Conservation (phyloP, 2,888 invertebrate genomes). For the Bombylius major region DNA sequence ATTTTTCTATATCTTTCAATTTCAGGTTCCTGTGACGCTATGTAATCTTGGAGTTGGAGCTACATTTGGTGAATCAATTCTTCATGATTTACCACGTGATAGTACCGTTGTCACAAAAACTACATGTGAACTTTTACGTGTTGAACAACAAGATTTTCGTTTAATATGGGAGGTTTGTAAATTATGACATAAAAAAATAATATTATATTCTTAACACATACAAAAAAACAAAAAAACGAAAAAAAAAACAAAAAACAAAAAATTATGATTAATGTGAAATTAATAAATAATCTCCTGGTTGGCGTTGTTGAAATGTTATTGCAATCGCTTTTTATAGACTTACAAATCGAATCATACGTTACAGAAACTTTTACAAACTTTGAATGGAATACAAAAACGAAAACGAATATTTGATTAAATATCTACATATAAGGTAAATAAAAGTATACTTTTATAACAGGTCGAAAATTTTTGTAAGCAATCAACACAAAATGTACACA, state of each 20-base stretch:
- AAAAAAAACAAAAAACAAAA: too few species aligned
- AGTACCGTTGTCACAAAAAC: constrained; percentile 61
- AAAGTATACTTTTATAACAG: too few species aligned
- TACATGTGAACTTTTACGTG: constrained; percentile 58
- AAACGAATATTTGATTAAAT: too few species aligned
- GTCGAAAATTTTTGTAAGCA: too few species aligned
- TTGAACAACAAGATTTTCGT: constrained; percentile 64
- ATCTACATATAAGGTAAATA: too few species aligned
- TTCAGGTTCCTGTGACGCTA: constrained; percentile 51
- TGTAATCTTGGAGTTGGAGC: constrained; percentile 60
- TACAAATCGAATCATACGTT: too few species aligned
- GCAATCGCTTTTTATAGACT: too few species aligned
- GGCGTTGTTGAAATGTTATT: too few species aligned
- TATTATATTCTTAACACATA: constrained; percentile 7
- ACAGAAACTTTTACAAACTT: too few species aligned
- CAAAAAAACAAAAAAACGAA: too few species aligned
- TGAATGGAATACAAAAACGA: too few species aligned
- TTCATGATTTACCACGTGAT: constrained; percentile 57
- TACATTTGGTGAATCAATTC: constrained; percentile 63
- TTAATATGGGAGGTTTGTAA: constrained; percentile 61
- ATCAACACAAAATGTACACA: too few species aligned
- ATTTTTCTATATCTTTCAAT: constrained; percentile 13
- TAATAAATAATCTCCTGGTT: neutral
- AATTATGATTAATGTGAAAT: constrained; percentile 13
- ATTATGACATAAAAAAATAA: neutral